Evolutionary conservation across 23 tunicate genomes (phyloP).

Genomic region (Trididemnum nubilum): DNA sequence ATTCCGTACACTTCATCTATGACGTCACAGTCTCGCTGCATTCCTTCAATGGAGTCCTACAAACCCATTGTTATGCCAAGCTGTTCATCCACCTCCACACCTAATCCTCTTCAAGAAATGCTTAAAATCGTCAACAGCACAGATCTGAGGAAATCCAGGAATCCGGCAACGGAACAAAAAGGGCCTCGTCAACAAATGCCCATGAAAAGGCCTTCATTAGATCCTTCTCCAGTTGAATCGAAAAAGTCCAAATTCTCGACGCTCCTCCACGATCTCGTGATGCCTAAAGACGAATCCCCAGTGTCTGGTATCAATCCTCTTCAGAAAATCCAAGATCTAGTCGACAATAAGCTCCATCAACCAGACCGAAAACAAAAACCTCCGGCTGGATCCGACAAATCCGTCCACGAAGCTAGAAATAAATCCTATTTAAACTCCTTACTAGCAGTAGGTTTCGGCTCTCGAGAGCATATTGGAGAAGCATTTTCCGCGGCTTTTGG

Average conservation of each 20-base stretch:
- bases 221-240: neutral
- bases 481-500: too few species aligned
- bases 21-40: neutral
- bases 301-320: conserved; percentile 28
- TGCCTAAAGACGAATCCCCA: conserved; percentile 23
- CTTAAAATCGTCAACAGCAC: conserved; percentile 72
- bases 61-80: conserved; percentile 15
- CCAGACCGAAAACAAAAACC: neutral
- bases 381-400: neutral
- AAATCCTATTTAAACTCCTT: neutral
- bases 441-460: neutral
- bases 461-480: too few species aligned
- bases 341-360: conserved; percentile 24
- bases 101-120: conserved; percentile 87
- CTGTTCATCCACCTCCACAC: neutral
- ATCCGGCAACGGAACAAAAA: neutral
- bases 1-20: neutral
- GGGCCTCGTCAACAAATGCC: neutral
- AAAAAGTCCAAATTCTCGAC: conserved; percentile 35
- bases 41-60: neutral
- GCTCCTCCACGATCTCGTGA: conserved; percentile 36
- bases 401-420: neutral
- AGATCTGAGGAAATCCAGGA: conserved; percentile 10
- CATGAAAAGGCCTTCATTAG: conserved; percentile 1
- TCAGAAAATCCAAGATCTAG: conserved; percentile 63